Base-by-base conservation (phyloP, 1,140 invertebrate genomes). In the Caerostris extrusa region DNA sequence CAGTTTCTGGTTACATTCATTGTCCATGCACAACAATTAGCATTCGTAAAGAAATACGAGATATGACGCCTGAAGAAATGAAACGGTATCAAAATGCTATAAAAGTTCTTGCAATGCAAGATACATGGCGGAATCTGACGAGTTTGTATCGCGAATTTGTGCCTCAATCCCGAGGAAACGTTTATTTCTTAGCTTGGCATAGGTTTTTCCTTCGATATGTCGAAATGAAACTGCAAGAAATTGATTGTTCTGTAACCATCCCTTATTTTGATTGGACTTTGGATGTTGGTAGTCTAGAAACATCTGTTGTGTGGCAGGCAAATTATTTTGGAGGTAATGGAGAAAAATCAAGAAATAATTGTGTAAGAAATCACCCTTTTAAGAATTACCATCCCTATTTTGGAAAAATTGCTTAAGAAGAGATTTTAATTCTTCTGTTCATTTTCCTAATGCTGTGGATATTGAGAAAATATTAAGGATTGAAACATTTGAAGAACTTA, bases 241-340 rank as follows among this genome's bases (percentile, higher is more conserved):
- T 93, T 50, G 92, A 93, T 58, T 93, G 91, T 64, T 90, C 91
- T 60, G 77, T 94, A 34, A 91, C 94, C 5, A 90, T 94, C n/a
- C 94, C 94, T 10, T 94, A 94, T 64, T 94, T 86, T 64, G 94
- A 94, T 58, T 94, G 94, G 94, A 94, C 94, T 19, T 90, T 94
- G 77, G 94, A 94, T 87, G 83, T 86, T 61, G 94, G 92, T 8
- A 55, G 53, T 12, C 12, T 91, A 19, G 88, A 93, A 77, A 88
- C 57, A 10, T 94, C 94, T 10, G 58, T 93, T 19, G 86, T 93
- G 14, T 94, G 91, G 91, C 94, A 94, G 34, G 91, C 91, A 34
- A 94, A 94, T 58, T 60, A 56, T 67, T 93, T 94, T 81, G 94
- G 94, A 12, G 94, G 94, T 10, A 91, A 93, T 67, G 94, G 94